Percentiles rank a stretch among this genome's conserved stretches.
Evolutionary conservation across 2,888 invertebrate species (phyloP).

Genomic region (Allophyes oxyacanthae): DNA sequence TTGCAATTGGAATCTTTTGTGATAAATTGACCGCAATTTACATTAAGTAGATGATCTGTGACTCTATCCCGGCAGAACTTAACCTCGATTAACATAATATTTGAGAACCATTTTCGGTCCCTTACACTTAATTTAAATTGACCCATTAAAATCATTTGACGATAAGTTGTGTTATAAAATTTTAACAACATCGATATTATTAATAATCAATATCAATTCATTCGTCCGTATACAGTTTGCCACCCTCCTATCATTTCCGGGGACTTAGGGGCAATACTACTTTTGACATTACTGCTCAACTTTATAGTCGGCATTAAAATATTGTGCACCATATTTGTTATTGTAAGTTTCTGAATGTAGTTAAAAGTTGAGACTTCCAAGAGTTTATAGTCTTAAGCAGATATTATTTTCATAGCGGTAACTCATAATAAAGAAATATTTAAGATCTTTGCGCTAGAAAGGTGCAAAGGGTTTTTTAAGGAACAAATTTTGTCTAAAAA

Average conservation of each 20-base stretch:
- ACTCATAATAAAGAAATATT: slow-evolving; percentile 6
- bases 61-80: no score
- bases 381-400: not conserved
- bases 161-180: slow-evolving; percentile 32
- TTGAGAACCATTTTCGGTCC: not conserved
- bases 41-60: no score
- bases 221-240: slow-evolving; percentile 1
- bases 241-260: slow-evolving; percentile 26
- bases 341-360: slow-evolving; percentile 1
- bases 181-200: slow-evolving; percentile 28
- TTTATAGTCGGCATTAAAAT: slow-evolving; percentile 26
- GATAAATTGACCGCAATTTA: no score
- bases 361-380: slow-evolving; percentile 1
- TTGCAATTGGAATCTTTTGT: no score
- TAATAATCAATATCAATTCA: slow-evolving; percentile 34
- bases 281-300: slow-evolving; percentile 3
- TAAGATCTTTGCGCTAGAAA: not conserved
- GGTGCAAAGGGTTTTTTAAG: slow-evolving; percentile 5
- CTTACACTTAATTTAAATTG: slow-evolving; percentile 23
- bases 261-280: not conserved
- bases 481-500: slow-evolving; percentile 28
- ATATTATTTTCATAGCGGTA: not conserved
- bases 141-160: slow-evolving; percentile 27
- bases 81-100: no score
- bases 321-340: slow-evolving; percentile 20